Base-by-base conservation (phyloP, 2,888 invertebrate species). In the Lepidochrysops patricia region DNA sequence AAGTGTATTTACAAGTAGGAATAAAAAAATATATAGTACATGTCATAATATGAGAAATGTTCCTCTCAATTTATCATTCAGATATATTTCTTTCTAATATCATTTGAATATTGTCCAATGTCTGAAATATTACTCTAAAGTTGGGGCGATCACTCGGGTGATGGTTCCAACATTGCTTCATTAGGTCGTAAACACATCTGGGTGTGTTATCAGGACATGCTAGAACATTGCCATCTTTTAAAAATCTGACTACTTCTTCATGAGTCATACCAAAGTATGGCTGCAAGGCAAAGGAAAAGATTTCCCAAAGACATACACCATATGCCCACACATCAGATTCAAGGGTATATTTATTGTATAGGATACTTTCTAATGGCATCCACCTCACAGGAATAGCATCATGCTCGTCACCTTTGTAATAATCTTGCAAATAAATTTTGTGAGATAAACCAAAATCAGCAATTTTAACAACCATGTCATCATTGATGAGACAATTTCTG, bases 321-420 rank as follows among this genome's bases (percentile, higher is more conserved):
- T 95, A 98, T 12, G 98, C 98, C 98, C 98, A 98, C 1, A 98
- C 97, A 85, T 98, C 98, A 9, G 98, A 97, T 80, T 98, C 97
- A 64, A 96, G 91, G 12, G 98, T 98, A 82, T 98, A 98, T 80
- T 97, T 97, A 83, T 98, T 98, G 79, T 97, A 98, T 59, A 98
- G 90, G 79, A 98, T 98, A 82, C 98, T 96, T 82, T 98, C 98
- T 63, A 98, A 89, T 23, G 98, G 98, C 98, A 98, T 98, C 98
- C 98, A 98, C 77, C 98, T 91, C 25, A 98, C 97, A 34, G 98
- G 98, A 70, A 98, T 97, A 13, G 98, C 98, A 83, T 97, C 97
- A 77, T 97, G 95, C 74, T 97, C 97, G 79, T 97, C 95, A 9
- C 98, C 98, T 82, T 97, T 97, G 80, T 98, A 98, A 79, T 98